Base-by-base conservation (phyloP, 2,888 invertebrate species). In the Sympetrum striolatum region DNA sequence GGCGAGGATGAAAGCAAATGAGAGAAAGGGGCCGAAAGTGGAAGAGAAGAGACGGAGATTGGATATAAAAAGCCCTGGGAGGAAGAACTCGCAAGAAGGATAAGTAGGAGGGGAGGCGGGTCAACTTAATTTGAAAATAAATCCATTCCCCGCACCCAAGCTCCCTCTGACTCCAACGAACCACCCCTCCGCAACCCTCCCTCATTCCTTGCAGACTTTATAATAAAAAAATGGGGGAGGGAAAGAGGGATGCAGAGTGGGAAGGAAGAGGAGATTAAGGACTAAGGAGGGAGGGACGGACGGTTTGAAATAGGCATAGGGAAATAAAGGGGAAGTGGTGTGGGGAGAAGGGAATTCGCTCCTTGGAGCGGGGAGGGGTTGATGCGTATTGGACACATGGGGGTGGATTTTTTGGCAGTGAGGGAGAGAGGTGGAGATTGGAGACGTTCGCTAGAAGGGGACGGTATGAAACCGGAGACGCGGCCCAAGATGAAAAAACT, bases 81-180 rank as follows among this genome's bases (percentile, higher is more conserved):
- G 64, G 64, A 25, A 64, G 64, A 64, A 60, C 60, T 60, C 60
- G 60, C 60, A 60, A 64, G 82, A n/a, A 58, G 86, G 80, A 80
- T 80, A 80, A 39, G 80, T 14, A 86, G 82, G 58, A 60, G 35
- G 60, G 64, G 64, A 86, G 60, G 37, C 58, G 86, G 86, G 86
- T 86, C 86, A 86, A 86, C 86, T 86, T 86, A 86, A 86, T 86
- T 86, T 86, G 86, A 86, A 86, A 86, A 86, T 86, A 86, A 86
- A 86, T 86, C 86, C 86, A 86, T 82, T 58, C 86, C 86, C 86
- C 18, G 58, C 18, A 31, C 37, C 37, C 86, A 37, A 37, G 58
- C 86, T 60, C n/a, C 86, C 37, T 60, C 58, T 12, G 15, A 35
- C 35, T 82, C 31, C 64, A 86, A 39, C 60, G 58, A 86, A 22